Base-by-base conservation (phyloP, 2,113 vertebrate species). In the Perognathus longimembris region DNA sequence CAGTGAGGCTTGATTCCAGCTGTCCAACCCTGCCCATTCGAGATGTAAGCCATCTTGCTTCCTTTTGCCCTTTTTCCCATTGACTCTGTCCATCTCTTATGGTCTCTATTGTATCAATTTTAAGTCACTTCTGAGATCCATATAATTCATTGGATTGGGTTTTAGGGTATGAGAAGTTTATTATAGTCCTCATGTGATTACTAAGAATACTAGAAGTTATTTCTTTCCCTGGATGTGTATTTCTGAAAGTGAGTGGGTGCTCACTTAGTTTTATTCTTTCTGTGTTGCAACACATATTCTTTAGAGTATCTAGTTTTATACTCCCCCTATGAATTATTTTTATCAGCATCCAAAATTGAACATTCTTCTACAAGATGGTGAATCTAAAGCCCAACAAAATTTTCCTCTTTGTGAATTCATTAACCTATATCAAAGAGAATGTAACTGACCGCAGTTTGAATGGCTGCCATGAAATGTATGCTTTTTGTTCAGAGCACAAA, bases 241-340 rank as follows among this genome's bases (percentile, higher is more conserved):
- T 95, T 93, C 90, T 75, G 40, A 91, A 28, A 69, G 84, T 42
- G n/a, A 67, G 34, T 45, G 12, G n/a, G 8, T 66, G 36, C 24
- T 4, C 54, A 61, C 38, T 34, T 7, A 2, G 30, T 38, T 85
- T 45, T 88, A 3, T 45, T 80, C 36, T 54, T 83, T 83, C 20
- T 89, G 26, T 75, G 30, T 45, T 66, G 17, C 83, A 59, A 69
- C 1, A 34, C 5, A 59, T n/a, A 26, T 69, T 91, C 20, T 83
- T 89, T 64, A 90, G 34, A n/a, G 7, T 89, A 24, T 80, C 40
- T 93, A 66, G 57, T 79, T 91, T 92, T 76, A 75, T 42, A 36
- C 26, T 71, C 61, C 87, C 81, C 3, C 24, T 76, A 67, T 32
- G 5, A 54, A 87, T 40, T 54, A 15, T 90, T 69, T 92, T 76